phyloP scores from a whole-genome alignment of 2,888 invertebrate species.

The Ormyrus labotus region DNA sequence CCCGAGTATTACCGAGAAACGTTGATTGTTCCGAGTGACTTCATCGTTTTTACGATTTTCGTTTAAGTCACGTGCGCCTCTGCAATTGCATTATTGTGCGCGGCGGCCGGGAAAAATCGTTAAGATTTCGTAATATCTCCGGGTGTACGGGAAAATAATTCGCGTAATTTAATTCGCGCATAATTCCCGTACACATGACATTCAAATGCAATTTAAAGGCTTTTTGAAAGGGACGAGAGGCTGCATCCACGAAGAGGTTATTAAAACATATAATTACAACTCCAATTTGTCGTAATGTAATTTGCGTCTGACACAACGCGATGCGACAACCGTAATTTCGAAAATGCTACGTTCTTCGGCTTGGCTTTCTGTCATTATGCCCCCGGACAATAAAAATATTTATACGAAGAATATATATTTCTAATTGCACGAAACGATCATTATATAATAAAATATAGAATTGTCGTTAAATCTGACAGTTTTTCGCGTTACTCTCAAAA shows the following conservation, averaged over 20 bases:
- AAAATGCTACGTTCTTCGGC: constrained; percentile 24
- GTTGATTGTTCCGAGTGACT: constrained; percentile 26
- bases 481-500: no score
- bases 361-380: constrained; percentile 11
- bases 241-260: constrained; percentile 24
- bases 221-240: constrained; percentile 10
- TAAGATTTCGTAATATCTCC: constrained; percentile 21
- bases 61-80: constrained; percentile 2
- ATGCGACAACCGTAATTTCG: constrained; percentile 30
- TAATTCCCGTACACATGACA: constrained; percentile 28
- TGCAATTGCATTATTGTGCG: constrained; percentile 10
- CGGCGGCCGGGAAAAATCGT: constrained; percentile 5
- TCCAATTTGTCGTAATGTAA: constrained; percentile 42
- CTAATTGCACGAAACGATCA: no score
- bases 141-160: neutral
- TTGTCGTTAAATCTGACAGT: no score
- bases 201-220: constrained; percentile 35
- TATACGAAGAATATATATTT: neutral
- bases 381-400: neutral
- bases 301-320: constrained; percentile 42
- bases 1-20: neutral
- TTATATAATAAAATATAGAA: no score
- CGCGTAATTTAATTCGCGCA: constrained; percentile 40
- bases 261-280: constrained; percentile 51
- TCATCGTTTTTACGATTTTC: constrained; percentile 15